phyloP scores from a whole-genome alignment of 1,140 invertebrate species.

The Macrocentrus cingulum region DNA sequence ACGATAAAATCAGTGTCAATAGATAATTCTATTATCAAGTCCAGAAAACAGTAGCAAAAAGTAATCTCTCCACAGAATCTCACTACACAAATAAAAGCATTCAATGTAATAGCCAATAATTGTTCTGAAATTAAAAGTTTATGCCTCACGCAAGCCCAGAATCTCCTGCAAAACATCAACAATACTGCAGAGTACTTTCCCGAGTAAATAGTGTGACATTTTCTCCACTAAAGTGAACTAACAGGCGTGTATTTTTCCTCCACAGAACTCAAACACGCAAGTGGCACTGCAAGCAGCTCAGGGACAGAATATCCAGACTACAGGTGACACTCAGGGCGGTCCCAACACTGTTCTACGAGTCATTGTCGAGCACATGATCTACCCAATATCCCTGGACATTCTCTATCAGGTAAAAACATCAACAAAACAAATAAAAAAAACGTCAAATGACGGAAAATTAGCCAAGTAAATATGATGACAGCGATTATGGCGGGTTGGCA shows the following conservation, averaged over 20 bases:
- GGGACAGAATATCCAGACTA: slow-evolving; percentile 64
- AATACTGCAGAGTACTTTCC: too few relatives aligned
- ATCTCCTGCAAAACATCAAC: too few relatives aligned
- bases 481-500: slow-evolving; percentile 6
- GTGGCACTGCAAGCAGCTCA: slow-evolving; percentile 81
- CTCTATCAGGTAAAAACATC: slow-evolving; percentile 77
- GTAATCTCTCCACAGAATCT: too few relatives aligned
- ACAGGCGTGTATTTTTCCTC: slow-evolving; percentile 36
- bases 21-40: too few relatives aligned
- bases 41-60: too few relatives aligned
- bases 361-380: slow-evolving; percentile 97
- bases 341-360: slow-evolving; percentile 96
- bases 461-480: background rate
- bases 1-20: too few relatives aligned
- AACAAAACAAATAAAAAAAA: background rate
- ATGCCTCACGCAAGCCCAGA: too few relatives aligned
- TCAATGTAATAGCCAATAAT: too few relatives aligned
- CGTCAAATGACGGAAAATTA: background rate
- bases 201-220: slow-evolving; percentile 3
- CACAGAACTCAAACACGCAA: slow-evolving; percentile 74
- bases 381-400: slow-evolving; percentile 96
- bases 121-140: too few relatives aligned
- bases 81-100: too few relatives aligned
- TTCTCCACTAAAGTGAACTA: background rate
- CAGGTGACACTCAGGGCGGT: slow-evolving; percentile 81